These are phyloP conservation scores for Conchocele bisecta DNA, from an alignment of 2,888 invertebrate genomes.

Conservation along the genomic window DNA sequence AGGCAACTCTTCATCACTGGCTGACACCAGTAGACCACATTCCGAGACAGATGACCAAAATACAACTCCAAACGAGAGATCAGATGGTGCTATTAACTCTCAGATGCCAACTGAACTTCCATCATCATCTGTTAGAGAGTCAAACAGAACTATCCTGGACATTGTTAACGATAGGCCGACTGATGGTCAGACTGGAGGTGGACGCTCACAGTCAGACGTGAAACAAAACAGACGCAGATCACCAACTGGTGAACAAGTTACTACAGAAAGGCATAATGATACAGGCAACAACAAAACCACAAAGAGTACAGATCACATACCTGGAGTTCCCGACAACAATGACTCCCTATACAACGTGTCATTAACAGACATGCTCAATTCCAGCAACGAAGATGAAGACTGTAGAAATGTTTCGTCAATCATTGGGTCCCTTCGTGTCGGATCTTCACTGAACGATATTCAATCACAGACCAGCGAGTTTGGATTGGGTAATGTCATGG, in stretches of 20 bases:
- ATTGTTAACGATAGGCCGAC: background rate
- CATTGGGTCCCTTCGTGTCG: constrained; percentile 9
- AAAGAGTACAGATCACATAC: background rate
- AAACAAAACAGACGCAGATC: too few species aligned
- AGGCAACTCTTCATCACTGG: background rate
- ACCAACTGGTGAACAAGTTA: too few species aligned
- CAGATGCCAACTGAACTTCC: background rate
- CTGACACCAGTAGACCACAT: background rate
- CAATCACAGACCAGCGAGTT: background rate
- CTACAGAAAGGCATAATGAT: background rate
- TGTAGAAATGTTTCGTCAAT: constrained; percentile 11
- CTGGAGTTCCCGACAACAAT: background rate
- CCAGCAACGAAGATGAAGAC: constrained; percentile 44
- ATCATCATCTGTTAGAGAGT: too few species aligned
- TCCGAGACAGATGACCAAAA: constrained; percentile 1
- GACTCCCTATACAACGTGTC: constrained; percentile 36
- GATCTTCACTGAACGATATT: background rate
- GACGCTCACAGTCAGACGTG: background rate
- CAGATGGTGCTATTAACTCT: background rate
- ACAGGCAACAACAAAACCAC: background rate
- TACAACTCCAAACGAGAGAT: constrained; percentile 12
- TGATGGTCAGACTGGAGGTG: background rate
- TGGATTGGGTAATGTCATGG: background rate
- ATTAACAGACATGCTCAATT: constrained; percentile 60
- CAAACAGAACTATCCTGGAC: too few species aligned